Evolutionary conservation across 2,797 vertebrate genomes (phyloP), one percentile per base, ranked within the genome.

Genomic region (Ambastaia sidthimunki): DNA sequence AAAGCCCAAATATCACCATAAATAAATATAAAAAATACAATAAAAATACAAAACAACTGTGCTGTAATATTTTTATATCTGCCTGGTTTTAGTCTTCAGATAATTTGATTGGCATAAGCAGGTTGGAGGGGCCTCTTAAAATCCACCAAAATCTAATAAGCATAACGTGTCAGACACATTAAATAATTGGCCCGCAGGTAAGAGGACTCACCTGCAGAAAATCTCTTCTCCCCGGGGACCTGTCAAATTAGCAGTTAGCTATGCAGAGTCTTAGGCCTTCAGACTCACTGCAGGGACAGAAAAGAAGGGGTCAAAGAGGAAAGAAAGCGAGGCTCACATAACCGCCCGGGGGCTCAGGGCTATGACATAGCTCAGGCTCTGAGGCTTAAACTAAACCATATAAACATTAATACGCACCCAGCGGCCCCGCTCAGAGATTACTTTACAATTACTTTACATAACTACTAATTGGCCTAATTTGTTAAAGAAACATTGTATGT

Each of bases 401-500:
- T 89, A 87, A 86, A 80, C 74, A 83, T 86, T 86, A 86, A 87
- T 85, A 85, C 44, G 57, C 76, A 82, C 83, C 37, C 68, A 72
- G 84, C 80, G 82, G 79, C 75, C 68, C 25, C 21, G 67, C 76
- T 54, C 21, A 34, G 73, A 84, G 86, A 87, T 89, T 80, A 86
- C 83, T 86, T 90, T 88, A 88, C 90, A 82, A 88, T 90, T 80
- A 86, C 83, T 86, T 89, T 88, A 88, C 90, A 82, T 81, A 83
- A 83, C 76, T 16, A 79, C 86, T 89, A 90, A 91, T 89, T 87
- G 87, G 80, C 74, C 80, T 87, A 90, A 91, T 91, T 90, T 87
- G 82, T 88, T 85, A 83, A 82, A 84, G 84, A 90, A 90, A 90
- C 87, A 88, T 85, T 52, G 47, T 84, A 74, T 86, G 80, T 88